A percentile compares a stretch with the other conserved stretches of the same genome.
These are phyloP conservation scores for Xestia rhomboidea DNA, from an alignment of 2,888 invertebrate genomes.

Conservation along the genomic window DNA sequence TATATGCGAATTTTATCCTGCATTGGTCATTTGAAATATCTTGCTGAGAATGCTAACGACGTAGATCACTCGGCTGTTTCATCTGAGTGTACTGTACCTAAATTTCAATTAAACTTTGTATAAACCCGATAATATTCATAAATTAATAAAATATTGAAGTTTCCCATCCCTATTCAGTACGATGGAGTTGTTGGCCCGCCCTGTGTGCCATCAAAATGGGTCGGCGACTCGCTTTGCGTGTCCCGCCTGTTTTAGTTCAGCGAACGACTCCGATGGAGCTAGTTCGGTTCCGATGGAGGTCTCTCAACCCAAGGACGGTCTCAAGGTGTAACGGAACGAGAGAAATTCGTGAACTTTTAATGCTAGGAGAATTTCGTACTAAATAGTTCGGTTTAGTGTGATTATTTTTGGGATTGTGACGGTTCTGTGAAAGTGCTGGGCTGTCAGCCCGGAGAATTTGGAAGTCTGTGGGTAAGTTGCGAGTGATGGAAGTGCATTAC, in stretches of 20 bases:
- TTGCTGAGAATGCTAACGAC: background rate
- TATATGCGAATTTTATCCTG: background rate
- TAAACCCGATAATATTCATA: background rate
- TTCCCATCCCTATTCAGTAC: slow-evolving; percentile 44
- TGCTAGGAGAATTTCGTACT: slow-evolving; percentile 35
- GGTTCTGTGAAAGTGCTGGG: slow-evolving; percentile 9
- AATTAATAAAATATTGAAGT: background rate
- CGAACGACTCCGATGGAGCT: slow-evolving; percentile 57
- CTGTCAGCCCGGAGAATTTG: background rate
- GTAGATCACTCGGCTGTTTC: background rate
- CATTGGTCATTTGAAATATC: background rate
- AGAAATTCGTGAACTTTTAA: slow-evolving; percentile 20
- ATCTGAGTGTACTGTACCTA: background rate
- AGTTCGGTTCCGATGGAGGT: slow-evolving; percentile 47
- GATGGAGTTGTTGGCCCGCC: slow-evolving; percentile 41
- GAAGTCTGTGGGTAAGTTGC: slow-evolving; percentile 43
- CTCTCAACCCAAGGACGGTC: slow-evolving; percentile 56
- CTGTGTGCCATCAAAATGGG: slow-evolving; percentile 57
- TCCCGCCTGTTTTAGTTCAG: slow-evolving; percentile 62
- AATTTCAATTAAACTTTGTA: background rate
- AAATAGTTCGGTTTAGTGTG: slow-evolving; percentile 48
- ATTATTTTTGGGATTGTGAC: slow-evolving; percentile 38
- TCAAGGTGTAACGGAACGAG: slow-evolving; percentile 47
- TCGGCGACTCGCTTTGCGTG: slow-evolving; percentile 63
- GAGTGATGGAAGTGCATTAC: background rate